phyloP scores from a whole-genome alignment of 2,888 invertebrate species.

The Vannuccia rotundouncinata region DNA sequence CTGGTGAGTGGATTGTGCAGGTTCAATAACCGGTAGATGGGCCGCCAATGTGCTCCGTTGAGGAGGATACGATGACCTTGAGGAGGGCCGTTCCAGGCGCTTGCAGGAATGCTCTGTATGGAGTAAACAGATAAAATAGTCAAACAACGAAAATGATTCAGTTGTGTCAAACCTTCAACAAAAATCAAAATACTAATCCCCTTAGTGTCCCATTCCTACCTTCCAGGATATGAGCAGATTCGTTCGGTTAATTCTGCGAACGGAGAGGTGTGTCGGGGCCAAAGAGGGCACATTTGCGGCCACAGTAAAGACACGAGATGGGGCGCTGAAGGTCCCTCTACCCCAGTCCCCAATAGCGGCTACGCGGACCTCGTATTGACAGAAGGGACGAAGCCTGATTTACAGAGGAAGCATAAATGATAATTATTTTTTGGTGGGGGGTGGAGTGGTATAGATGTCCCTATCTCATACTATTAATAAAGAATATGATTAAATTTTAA shows the following conservation, averaged over 20 bases:
- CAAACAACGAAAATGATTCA: neutral
- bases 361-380: neutral
- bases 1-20: neutral
- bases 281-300: neutral
- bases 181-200: no score
- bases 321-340: neutral
- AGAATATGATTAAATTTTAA: no score
- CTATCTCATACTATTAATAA: no score
- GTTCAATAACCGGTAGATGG: neutral
- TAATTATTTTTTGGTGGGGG: no score
- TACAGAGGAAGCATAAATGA: no score
- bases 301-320: neutral
- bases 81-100: neutral
- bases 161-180: no score
- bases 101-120: neutral
- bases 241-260: neutral
- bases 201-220: no score
- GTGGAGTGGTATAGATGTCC: no score
- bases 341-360: neutral
- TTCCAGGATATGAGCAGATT: neutral
- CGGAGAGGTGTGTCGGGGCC: neutral
- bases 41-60: neutral
- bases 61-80: neutral
- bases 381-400: neutral
- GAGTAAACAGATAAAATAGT: neutral